Evolutionary conservation across 2,888 invertebrate genomes (phyloP), one percentile per base, ranked within the genome.

Genomic region (Cataglyphis altisquamis): DNA sequence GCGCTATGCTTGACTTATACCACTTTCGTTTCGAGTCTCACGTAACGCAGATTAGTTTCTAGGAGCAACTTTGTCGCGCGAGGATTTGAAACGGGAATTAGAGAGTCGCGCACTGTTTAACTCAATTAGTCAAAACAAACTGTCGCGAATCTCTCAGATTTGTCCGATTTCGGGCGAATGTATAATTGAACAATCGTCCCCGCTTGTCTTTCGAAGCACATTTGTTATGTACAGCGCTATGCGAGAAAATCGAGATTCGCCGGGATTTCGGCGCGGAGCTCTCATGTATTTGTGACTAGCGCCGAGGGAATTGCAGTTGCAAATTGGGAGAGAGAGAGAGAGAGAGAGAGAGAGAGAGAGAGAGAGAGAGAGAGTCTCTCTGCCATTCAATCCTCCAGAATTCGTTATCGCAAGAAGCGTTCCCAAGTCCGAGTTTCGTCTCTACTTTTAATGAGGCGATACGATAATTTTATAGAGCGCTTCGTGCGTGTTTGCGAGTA

Each of bases 261-360:
- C 29, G 67, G n/a, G 18, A 8, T 32, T 32, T 32, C 15, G 41
- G 41, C 41, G 55, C 78, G 64, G 64, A 39, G 57, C n/a, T 32
- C 64, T 86, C 84, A 82, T 86, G 86, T 83, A 82, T 88, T 87
- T 84, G 41, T 32, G 80, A 77, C 32, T n/a, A 48, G 72, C 55
- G 62, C 29, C 84, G 57, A 68, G 86, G 80, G 88, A 87, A 84
- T 89, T 86, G 82, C 82, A 60, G 60, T 70, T 18, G 55, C 66
- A 52, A 72, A 57, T 32, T 57, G 70, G n/a, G 62, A 41, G 66
- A 41, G 62, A 48, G 25, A 25, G 25, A 25, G 25, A 25, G 63
- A 41, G 62, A 48, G 62, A 41, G 66, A 41, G 62, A 48, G 25
- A 25, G 25, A 25, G 25, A 25, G 25, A 25, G 25, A 25, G 25